Conservation (phyloP, 2,888 invertebrate genomes). For the Schizaphis graminum region DNA sequence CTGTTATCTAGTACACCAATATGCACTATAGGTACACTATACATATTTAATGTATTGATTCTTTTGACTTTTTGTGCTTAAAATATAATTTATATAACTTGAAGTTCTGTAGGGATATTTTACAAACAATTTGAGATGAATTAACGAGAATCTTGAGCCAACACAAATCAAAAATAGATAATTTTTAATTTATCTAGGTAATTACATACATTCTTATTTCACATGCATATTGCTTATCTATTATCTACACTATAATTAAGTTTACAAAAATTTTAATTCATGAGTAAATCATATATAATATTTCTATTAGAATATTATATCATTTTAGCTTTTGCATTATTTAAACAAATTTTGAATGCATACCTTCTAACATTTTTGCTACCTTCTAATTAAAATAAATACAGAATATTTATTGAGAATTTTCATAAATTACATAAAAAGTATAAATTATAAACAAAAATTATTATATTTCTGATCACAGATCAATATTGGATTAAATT, state of each 20-base stretch:
- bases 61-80: no score
- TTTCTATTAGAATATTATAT: background rate
- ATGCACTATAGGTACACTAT: no score
- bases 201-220: background rate
- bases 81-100: no score
- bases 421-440: background rate
- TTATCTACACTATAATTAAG: background rate
- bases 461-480: background rate
- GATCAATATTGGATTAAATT: background rate
- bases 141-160: background rate
- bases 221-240: background rate
- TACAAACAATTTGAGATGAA: background rate
- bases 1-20: background rate
- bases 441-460: no score
- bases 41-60: no score
- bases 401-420: background rate
- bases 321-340: background rate
- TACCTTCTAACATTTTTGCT: background rate
- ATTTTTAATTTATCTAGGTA: background rate
- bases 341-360: background rate
- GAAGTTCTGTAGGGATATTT: no score
- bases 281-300: background rate
- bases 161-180: background rate
- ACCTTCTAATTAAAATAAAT: background rate
- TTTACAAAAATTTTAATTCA: background rate